Evolutionary conservation across 2,888 invertebrate genomes (phyloP), one percentile per base, ranked within the genome.

Genomic region (Cheiracanthium punctorium): DNA sequence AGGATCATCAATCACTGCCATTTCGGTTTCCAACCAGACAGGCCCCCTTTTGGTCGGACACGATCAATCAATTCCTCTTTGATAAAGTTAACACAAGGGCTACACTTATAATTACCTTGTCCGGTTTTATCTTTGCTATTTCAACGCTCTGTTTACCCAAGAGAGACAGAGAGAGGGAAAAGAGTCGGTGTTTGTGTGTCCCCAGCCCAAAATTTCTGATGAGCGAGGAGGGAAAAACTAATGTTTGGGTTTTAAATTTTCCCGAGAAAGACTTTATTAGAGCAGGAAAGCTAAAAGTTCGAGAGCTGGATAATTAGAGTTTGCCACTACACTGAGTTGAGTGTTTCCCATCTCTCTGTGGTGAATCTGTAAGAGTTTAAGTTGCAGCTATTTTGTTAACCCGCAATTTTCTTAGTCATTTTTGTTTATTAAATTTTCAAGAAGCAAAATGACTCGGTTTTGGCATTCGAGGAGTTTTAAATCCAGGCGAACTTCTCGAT

Each of bases 61-160:
- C 58, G 58, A 58, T 58, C 58, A 58, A 58, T 58, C 58, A 58
- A 58, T 58, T 24, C 58, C 58, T 5, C 58, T 58, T 58, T 58
- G 58, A 58, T 58, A 58, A 58, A 58, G 58, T 58, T 58, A 58
- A 58, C 58, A 48, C 17, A 48, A 48, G 48, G 17, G 48, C 48
- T 12, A 48, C 48, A 58, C 58, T 24, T 58, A 58, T 58, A 58
- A 58, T 58, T 58, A 58, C 58, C 58, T 58, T 58, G 58, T 24
- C 58, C 58, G 58, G 24, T 58, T 58, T n/a, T 58, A 58, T 58
- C 58, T 58, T n/a, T 24, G 58, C 20, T 58, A 24, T 24, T 20
- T 17, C 2, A 1, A 24, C n/a, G n/a, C n/a, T n/a, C n/a, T 48
- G 48, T 17, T 48, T 48, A 17, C 10, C 17, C n/a, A n/a, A n/a